Evolutionary conservation across 2,888 invertebrate species (phyloP).

Genomic region (Melanotus villosus): DNA sequence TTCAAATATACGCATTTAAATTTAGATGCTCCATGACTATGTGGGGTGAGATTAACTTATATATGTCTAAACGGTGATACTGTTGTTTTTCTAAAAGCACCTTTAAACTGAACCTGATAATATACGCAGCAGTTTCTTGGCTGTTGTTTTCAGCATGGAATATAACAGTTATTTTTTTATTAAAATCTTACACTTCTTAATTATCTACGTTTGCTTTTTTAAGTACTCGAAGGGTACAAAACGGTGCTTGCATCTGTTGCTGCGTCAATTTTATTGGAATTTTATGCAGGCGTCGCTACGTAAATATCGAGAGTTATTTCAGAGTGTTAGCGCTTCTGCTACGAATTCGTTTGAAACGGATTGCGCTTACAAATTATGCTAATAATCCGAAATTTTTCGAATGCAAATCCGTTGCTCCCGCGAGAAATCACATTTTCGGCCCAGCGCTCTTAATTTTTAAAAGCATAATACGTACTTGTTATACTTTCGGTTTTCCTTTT

Average conservation of each 20-base stretch:
- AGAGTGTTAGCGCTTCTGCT: not conserved
- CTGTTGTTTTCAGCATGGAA: too few relatives aligned
- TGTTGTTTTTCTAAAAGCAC: too few relatives aligned
- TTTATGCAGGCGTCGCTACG: not conserved
- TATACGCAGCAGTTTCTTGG: too few relatives aligned
- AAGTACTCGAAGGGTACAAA: too few relatives aligned
- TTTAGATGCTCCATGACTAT: too few relatives aligned
- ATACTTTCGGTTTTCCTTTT: conserved; percentile 4
- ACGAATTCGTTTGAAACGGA: not conserved
- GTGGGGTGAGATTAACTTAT: too few relatives aligned
- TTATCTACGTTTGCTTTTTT: too few relatives aligned
- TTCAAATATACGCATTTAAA: too few relatives aligned
- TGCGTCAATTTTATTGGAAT: conserved; percentile 8
- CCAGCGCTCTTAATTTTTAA: conserved; percentile 17
- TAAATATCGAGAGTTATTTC: not conserved
- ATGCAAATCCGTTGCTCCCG: conserved; percentile 22
- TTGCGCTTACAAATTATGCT: conserved; percentile 19
- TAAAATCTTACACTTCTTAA: too few relatives aligned
- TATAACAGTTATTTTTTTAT: too few relatives aligned
- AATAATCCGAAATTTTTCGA: conserved; percentile 19
- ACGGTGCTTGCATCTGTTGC: not conserved
- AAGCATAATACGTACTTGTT: conserved; percentile 20
- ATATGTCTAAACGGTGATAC: too few relatives aligned
- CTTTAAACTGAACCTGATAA: too few relatives aligned
- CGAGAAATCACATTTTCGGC: conserved; percentile 25